These are phyloP conservation scores for Oasisia sp. DNA, from an alignment of 2,888 invertebrate species.

Conservation along the genomic window DNA sequence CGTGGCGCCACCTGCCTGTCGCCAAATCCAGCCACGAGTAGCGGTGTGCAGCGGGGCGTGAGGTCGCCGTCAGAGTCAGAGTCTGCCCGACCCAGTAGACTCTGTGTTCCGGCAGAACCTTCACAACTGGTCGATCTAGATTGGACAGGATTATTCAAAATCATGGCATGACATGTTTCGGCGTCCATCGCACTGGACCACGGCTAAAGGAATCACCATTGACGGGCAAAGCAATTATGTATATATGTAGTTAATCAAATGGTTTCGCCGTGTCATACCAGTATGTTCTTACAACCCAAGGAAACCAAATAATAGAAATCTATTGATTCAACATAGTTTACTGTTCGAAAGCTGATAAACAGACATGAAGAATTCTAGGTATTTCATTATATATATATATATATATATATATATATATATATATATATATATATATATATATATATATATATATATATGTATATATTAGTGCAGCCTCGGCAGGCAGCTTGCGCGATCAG, in stretches of 20 bases:
- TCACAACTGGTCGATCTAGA: neutral
- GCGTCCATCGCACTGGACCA: neutral
- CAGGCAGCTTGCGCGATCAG: too few species aligned
- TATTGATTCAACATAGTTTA: too few species aligned
- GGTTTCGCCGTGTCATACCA: neutral
- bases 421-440: too few species aligned
- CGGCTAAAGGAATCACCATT: too few species aligned
- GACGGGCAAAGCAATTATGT: too few species aligned
- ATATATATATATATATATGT: too few species aligned
- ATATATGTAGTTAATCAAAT: too few species aligned
- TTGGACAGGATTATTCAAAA: neutral
- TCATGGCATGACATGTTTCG: neutral
- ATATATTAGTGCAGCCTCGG: too few species aligned
- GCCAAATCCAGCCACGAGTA: neutral
- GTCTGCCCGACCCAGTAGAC: neutral
- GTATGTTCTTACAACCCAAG: neutral
- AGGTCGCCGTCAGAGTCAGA: neutral
- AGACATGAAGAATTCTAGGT: too few species aligned
- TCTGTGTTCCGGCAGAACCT: neutral
- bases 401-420: too few species aligned
- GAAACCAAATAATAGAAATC: neutral
- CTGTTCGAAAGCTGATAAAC: too few species aligned
- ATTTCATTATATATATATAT: too few species aligned
- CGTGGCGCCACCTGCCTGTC: neutral
- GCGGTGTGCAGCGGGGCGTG: neutral